Base-by-base conservation (phyloP, 2,888 invertebrate genomes). In the Thymelicus sylvestris region DNA sequence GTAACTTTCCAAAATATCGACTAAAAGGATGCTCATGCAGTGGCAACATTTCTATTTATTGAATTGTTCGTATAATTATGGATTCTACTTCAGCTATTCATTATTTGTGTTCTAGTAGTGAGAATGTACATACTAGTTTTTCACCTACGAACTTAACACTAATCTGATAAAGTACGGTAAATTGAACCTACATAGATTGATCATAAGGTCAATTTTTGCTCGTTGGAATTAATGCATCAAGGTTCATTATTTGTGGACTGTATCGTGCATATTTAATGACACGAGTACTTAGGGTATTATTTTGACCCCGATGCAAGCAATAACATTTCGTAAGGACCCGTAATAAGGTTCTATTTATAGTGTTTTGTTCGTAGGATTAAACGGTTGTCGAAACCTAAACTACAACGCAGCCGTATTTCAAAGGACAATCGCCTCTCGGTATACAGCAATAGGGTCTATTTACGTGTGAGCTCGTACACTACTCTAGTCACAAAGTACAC, bases 321-420 rank as follows among this genome's bases (percentile, higher is more conserved):
- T 31, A 31, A 31, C 31, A 31, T 31, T 31, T 31, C 31, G 4
- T 31, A 31, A 31, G 31, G 31, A 31, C 31, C 31, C 31, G 31
- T 31, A 31, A 31, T 31, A 31, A 31, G 3, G 31, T 31, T 31
- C 2, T 2, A 31, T 52, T 3, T 52, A 19, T 19, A 52, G 19
- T 50, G 15, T 52, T 52, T 65, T n/a, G 62, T 41, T 31, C 52
- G 41, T 52, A 57, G 57, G 10, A 57, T 44, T 41, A 41, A 44
- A 44, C 10, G 41, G 41, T 8, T 10, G 44, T 44, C 55, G 52
- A 67, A 31, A 57, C 6, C 2, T 13, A n/a, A 31, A 24, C 57
- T 10, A 57, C 31, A 57, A 31, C 8, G 44, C 44, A 44, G 12
- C 44, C 8, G 7, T 31, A 31, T 7, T 52, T 52, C 19, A 52